Percentiles rank a stretch among this genome's conserved stretches.
phyloP scores from a whole-genome alignment of 1,140 invertebrate genomes.

The Musca vetustissima region DNA sequence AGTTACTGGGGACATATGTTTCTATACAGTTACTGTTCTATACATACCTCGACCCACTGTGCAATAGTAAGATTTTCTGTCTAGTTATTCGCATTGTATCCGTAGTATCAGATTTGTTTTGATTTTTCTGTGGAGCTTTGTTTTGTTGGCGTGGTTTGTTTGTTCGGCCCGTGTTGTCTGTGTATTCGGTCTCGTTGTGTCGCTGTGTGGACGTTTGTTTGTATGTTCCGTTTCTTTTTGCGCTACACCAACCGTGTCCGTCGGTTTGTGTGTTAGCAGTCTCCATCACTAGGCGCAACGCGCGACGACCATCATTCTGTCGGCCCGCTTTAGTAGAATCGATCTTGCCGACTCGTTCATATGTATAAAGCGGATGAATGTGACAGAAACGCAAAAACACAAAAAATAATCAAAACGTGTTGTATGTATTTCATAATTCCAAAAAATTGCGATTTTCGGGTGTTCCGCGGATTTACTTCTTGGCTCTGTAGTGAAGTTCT shows the following conservation, averaged over 20 bases:
- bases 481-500: neutral
- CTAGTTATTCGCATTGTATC: too few relatives aligned
- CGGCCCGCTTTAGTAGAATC: slow-evolving; percentile 46
- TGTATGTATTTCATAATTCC: too few relatives aligned
- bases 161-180: neutral
- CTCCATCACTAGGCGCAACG: slow-evolving; percentile 28
- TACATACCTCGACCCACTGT: too few relatives aligned
- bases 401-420: too few relatives aligned
- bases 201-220: neutral
- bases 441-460: slow-evolving; percentile 26
- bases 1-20: too few relatives aligned
- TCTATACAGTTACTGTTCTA: too few relatives aligned
- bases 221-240: slow-evolving; percentile 14
- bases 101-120: too few relatives aligned
- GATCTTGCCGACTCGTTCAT: slow-evolving; percentile 51
- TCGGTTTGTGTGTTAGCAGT: slow-evolving; percentile 14
- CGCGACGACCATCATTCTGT: slow-evolving; percentile 32
- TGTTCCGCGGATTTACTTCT: slow-evolving; percentile 3
- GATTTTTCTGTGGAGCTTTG: too few relatives aligned
- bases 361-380: slow-evolving; percentile 33
- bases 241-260: slow-evolving; percentile 12
- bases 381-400: neutral
- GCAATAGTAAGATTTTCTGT: too few relatives aligned
- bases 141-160: too few relatives aligned
- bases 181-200: neutral